phyloP scores from a whole-genome alignment of 1,140 invertebrate genomes.

The Habropoda laboriosa region DNA sequence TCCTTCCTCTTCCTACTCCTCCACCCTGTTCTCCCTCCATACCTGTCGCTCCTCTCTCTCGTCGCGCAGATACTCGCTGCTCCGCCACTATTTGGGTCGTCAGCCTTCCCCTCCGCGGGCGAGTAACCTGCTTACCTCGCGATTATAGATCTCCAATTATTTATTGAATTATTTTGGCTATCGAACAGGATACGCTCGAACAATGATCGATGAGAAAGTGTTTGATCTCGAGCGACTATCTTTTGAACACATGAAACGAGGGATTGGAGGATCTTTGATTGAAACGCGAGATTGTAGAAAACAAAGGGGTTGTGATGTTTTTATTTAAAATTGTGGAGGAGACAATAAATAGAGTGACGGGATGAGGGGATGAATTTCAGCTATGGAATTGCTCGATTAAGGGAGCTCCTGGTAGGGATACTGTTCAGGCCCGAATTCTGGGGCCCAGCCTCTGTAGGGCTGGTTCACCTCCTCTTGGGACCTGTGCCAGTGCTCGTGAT shows the following conservation, averaged over 20 bases:
- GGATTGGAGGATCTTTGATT: no score
- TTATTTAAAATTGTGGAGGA: constrained; percentile 18
- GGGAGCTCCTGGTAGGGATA: constrained; percentile 77
- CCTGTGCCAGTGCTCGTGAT: constrained; percentile 82
- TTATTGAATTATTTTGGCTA: constrained; percentile 38
- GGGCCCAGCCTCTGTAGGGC: constrained; percentile 76
- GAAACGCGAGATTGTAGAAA: background rate
- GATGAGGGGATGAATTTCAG: constrained; percentile 23
- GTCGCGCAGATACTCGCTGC: background rate
- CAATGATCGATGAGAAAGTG: constrained; percentile 1
- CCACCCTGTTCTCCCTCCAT: constrained; percentile 41
- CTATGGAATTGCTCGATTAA: constrained; percentile 21
- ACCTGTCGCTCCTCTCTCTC: constrained; percentile 23
- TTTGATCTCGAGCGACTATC: no score
- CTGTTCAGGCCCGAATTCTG: constrained; percentile 73
- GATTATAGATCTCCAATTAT: constrained; percentile 39
- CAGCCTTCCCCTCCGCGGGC: constrained; percentile 58
- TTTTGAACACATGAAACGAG: no score
- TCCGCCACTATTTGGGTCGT: constrained; percentile 59
- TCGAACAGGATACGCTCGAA: background rate
- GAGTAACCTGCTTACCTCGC: constrained; percentile 57
- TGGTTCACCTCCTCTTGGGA: constrained; percentile 77
- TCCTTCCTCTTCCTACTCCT: constrained; percentile 62
- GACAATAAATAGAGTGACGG: constrained; percentile 69
- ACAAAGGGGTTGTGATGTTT: constrained; percentile 20